Conservation (phyloP, 2,888 invertebrate species). For the Drosophila emarginata region DNA sequence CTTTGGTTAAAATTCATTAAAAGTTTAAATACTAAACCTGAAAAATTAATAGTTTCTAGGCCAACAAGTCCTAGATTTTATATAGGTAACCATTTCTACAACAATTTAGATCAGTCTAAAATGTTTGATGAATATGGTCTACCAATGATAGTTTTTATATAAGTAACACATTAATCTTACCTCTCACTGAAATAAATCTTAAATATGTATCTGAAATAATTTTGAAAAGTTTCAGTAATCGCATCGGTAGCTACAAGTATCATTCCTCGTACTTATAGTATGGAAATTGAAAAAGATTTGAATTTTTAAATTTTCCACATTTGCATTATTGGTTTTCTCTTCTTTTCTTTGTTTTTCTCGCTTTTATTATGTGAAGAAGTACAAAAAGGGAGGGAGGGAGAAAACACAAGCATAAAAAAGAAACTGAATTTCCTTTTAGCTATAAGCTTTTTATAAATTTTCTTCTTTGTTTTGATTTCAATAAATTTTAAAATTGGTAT, state of each 20-base stretch:
- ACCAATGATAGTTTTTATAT: background rate
- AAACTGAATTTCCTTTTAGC: slow-evolving; percentile 28
- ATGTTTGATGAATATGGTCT: background rate
- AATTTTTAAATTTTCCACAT: background rate
- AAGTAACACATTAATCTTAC: background rate
- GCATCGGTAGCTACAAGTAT: too few relatives aligned
- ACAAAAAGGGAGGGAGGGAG: slow-evolving; percentile 34
- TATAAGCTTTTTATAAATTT: slow-evolving; percentile 31
- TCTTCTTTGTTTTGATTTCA: background rate
- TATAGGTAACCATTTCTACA: background rate
- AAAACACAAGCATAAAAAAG: slow-evolving; percentile 37
- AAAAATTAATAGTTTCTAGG: background rate
- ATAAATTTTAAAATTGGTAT: slow-evolving; percentile 1
- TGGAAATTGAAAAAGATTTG: background rate
- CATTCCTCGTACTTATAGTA: too few relatives aligned
- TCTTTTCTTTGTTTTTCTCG: slow-evolving; percentile 33
- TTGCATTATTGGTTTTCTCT: background rate
- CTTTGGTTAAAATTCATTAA: too few relatives aligned
- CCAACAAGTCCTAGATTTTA: background rate
- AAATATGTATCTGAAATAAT: too few relatives aligned
- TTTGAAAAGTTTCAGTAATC: too few relatives aligned
- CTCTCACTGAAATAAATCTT: too few relatives aligned
- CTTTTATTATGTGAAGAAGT: slow-evolving; percentile 42
- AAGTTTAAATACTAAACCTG: too few relatives aligned
- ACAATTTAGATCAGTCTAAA: background rate